Percentiles rank a stretch among this genome's conserved stretches.
Conservation (phyloP, 2,797 vertebrate species). For the Hippocampus kuda region DNA sequence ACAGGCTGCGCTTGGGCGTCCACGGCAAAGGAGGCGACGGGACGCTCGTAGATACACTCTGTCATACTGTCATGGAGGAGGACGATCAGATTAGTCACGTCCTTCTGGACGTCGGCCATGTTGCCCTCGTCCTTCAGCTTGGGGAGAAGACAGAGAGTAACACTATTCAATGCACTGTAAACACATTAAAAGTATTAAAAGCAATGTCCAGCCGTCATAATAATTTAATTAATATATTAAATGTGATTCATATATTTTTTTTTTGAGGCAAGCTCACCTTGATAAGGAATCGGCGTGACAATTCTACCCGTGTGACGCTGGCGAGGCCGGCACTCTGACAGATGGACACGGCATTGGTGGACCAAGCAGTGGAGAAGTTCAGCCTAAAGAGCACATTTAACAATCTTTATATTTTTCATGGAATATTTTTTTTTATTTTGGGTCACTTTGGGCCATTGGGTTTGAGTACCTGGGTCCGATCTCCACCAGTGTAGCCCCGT, state of each 20-base stretch:
- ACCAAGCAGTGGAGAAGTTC: conserved; percentile 83
- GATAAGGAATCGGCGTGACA: conserved; percentile 75
- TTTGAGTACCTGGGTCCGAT: conserved; percentile 75
- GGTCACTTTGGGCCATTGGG: too few species aligned
- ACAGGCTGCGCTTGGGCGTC: conserved; percentile 58
- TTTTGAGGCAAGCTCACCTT: conserved; percentile 60
- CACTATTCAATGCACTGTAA: background rate
- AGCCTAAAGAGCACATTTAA: conserved; percentile 54
- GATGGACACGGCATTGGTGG: conserved; percentile 83
- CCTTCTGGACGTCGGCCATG: conserved; percentile 23
- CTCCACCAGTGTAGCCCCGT: conserved; percentile 71
- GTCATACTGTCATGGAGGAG: conserved; percentile 80
- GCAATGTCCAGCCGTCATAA: background rate
- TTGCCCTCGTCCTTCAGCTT: conserved; percentile 3
- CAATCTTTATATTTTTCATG: background rate
- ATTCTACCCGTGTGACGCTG: conserved; percentile 72
- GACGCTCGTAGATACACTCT: conserved; percentile 72
- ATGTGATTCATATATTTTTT: background rate
- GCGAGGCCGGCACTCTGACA: conserved; percentile 73
- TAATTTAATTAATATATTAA: background rate
- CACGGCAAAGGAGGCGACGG: conserved; percentile 71
- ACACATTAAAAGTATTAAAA: background rate
- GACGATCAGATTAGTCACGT: conserved; percentile 52
- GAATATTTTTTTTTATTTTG: too few species aligned
- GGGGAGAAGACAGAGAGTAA: conserved; percentile 21